phyloP scores from a whole-genome alignment of 2,888 invertebrate species.

The Phaonia tiefii region DNA sequence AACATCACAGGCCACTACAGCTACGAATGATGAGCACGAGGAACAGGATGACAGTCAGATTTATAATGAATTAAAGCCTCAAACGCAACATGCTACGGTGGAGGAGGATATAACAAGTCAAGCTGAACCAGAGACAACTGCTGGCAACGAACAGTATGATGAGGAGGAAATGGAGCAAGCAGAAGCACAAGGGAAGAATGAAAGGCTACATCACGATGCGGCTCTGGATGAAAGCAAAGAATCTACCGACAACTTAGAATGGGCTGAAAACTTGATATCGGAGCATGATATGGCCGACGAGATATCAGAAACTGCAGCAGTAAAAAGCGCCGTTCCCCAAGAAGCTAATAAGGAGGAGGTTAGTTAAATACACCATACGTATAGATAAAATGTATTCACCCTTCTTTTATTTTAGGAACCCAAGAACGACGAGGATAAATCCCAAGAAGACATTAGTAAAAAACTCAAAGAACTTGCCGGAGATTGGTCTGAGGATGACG shows the following conservation, averaged over 20 bases:
- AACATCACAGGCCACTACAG: conserved; percentile 49
- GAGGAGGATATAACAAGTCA: conserved; percentile 68
- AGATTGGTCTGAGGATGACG: conserved; percentile 80
- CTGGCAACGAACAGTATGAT: conserved; percentile 29
- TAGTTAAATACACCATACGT: conserved; percentile 22
- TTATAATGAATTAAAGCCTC: conserved; percentile 72
- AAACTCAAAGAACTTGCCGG: conserved; percentile 78
- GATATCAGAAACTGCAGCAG: conserved; percentile 41
- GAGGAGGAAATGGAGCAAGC: conserved; percentile 20
- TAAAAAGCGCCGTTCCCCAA: conserved; percentile 23
- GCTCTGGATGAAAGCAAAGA: conserved; percentile 75
- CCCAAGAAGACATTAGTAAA: conserved; percentile 76
- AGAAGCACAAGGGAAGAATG: neutral
- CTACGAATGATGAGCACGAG: conserved; percentile 66
- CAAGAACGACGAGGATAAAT: conserved; percentile 54
- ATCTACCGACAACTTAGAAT: conserved; percentile 77
- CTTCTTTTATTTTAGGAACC: conserved; percentile 50
- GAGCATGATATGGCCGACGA: conserved; percentile 75
- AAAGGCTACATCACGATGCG: conserved; percentile 27
- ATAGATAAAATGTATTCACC: conserved; percentile 13
- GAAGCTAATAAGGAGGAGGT: conserved; percentile 49
- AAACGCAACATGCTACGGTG: conserved; percentile 14
- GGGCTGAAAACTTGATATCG: conserved; percentile 78
- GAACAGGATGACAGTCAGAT: conserved; percentile 76
- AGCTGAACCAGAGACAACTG: conserved; percentile 38